Evolutionary conservation across 2,797 vertebrate genomes (phyloP).

Genomic region (Micrastur ruficollis): DNA sequence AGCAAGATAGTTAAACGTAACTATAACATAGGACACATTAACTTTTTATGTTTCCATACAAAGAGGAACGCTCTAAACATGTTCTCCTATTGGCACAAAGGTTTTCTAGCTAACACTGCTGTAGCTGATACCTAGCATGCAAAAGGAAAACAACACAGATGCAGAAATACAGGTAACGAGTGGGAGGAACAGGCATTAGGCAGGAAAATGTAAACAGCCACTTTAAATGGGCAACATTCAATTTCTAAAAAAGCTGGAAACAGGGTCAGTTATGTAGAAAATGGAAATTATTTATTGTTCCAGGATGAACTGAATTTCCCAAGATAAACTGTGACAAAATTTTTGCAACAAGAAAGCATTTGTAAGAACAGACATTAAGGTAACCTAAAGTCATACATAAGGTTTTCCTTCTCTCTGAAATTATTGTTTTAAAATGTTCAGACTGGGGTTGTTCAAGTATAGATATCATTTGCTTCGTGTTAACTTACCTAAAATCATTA

Average conservation of each 20-base stretch:
- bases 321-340: background rate
- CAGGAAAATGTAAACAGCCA: background rate
- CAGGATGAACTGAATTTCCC: background rate
- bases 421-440: background rate
- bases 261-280: background rate
- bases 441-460: background rate
- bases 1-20: background rate
- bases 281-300: background rate
- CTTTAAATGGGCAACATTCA: background rate
- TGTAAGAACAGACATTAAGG: background rate
- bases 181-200: background rate
- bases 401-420: background rate
- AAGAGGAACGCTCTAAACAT: background rate
- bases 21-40: background rate
- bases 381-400: background rate
- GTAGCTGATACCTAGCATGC: background rate
- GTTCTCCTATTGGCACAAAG: background rate
- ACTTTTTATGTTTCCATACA: background rate
- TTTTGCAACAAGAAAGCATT: background rate
- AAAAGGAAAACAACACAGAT: background rate
- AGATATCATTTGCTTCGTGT: background rate
- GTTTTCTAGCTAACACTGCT: background rate
- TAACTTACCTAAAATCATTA: background rate
- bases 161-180: background rate
- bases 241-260: background rate